Evolutionary conservation across 2,888 invertebrate species (phyloP).

Genomic region (Diarsia dahlii): DNA sequence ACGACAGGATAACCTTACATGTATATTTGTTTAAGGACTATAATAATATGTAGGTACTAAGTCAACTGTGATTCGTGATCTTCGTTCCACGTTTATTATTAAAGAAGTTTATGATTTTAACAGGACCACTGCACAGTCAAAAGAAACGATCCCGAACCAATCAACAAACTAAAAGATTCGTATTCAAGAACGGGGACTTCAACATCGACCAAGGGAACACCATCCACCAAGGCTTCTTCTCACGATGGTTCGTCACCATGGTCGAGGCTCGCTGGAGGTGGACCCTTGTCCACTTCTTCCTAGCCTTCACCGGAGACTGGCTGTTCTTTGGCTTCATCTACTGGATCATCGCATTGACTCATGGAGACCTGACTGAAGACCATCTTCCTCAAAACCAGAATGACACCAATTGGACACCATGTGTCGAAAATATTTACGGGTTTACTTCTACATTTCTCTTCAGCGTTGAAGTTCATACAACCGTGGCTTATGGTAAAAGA

Average conservation of each 20-base stretch:
- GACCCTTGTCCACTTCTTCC: constrained; percentile 96
- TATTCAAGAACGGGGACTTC: constrained; percentile 96
- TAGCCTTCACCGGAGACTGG: constrained; percentile 97
- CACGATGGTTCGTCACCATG: constrained; percentile 95
- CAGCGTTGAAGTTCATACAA: constrained; percentile 98
- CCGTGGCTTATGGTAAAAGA: constrained; percentile 96
- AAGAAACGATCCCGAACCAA: constrained; percentile 54
- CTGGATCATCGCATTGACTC: constrained; percentile 97
- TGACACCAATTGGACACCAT: constrained; percentile 94
- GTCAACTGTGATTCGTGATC: not conserved
- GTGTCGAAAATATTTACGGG: constrained; percentile 95
- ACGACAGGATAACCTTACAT: not conserved
- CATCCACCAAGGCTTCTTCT: constrained; percentile 92
- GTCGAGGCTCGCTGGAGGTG: constrained; percentile 98
- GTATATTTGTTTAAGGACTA: not conserved
- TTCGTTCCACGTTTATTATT: not conserved
- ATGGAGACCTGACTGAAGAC: constrained; percentile 95
- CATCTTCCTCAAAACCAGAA: constrained; percentile 91
- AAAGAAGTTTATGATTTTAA: not conserved
- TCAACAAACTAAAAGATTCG: constrained; percentile 88
- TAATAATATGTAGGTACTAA: not conserved
- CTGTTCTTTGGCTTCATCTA: constrained; percentile 96
- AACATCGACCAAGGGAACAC: constrained; percentile 94
- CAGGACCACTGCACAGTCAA: constrained; percentile 66
- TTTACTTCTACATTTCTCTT: constrained; percentile 98